Evolutionary conservation across 2,888 invertebrate species (phyloP).

Genomic region (Trichogramma dendrolimi): DNA sequence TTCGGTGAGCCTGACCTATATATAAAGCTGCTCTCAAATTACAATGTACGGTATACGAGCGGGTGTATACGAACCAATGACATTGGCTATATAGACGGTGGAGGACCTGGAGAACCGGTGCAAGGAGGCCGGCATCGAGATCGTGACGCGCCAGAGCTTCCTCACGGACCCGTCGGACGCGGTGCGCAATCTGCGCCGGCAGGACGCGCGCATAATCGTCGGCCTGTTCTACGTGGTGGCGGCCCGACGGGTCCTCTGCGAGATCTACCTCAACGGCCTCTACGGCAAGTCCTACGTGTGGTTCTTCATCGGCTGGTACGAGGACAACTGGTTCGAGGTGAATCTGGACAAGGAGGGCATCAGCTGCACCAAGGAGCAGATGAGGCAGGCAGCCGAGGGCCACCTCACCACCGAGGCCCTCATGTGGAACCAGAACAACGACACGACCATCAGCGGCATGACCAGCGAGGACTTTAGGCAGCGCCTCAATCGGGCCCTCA

Average conservation of each 20-base stretch:
- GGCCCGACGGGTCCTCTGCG: conserved; percentile 92
- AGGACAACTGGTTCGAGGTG: conserved; percentile 97
- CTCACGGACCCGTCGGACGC: conserved; percentile 95
- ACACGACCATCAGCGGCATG: conserved; percentile 93
- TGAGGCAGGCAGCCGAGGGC: conserved; percentile 92
- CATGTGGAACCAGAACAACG: conserved; percentile 96
- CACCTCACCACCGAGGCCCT: conserved; percentile 98
- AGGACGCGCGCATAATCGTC: conserved; percentile 96
- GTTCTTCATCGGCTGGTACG: conserved; percentile 99
- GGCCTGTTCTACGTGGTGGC: conserved; percentile 98
- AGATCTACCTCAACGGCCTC: conserved; percentile 88
- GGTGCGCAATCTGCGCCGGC: conserved; percentile 86
- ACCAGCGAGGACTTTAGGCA: conserved; percentile 86
- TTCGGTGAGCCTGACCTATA: conserved; percentile 65
- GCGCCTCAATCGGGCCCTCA: conserved; percentile 76
- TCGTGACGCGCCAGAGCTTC: conserved; percentile 94
- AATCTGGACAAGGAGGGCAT: conserved; percentile 82
- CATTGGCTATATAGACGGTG: no score
- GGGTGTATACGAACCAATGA: no score
- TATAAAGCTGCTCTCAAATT: neutral
- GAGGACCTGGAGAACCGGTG: conserved; percentile 94
- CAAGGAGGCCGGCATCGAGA: conserved; percentile 88
- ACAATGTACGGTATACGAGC: neutral
- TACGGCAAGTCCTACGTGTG: conserved; percentile 96
- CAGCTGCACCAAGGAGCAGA: conserved; percentile 88